These are phyloP conservation scores for Characodon lateralis DNA, from an alignment of 2,797 vertebrate genomes.

Conservation along the genomic window DNA sequence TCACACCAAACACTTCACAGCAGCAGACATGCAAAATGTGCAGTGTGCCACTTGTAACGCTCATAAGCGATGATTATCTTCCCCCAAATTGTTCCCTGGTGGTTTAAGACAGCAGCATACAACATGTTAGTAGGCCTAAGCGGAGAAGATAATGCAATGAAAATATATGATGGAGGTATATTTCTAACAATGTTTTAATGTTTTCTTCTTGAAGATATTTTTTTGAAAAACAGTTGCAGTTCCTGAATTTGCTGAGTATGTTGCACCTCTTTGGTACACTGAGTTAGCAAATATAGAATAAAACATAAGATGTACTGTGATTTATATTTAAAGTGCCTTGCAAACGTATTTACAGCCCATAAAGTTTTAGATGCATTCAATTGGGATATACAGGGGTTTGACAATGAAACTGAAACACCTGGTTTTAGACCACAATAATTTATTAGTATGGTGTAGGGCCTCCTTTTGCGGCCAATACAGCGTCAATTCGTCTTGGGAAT, in stretches of 20 bases:
- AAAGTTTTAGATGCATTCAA: background rate
- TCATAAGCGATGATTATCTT: background rate
- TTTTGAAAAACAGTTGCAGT: background rate
- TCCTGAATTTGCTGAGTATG: no score
- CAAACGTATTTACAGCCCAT: background rate
- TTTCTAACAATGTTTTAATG: background rate
- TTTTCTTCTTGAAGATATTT: background rate
- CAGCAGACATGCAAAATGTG: background rate
- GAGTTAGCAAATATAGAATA: background rate
- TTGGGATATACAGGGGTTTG: background rate
- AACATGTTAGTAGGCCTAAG: background rate
- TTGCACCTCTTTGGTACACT: no score
- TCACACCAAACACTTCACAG: slow-evolving; percentile 6
- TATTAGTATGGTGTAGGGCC: no score
- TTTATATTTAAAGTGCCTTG: background rate
- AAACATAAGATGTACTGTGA: background rate
- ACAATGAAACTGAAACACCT: no score
- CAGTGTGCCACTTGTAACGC: background rate
- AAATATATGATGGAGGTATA: background rate
- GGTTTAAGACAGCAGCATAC: background rate
- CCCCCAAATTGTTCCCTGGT: background rate
- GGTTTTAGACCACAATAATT: no score
- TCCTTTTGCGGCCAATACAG: no score
- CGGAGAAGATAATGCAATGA: background rate
- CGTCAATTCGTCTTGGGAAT: no score